A percentile compares a stretch with the other conserved stretches of the same genome.
These are phyloP conservation scores for Ceyx margarethae DNA, from an alignment of 2,113 vertebrate species.

Conservation along the genomic window DNA sequence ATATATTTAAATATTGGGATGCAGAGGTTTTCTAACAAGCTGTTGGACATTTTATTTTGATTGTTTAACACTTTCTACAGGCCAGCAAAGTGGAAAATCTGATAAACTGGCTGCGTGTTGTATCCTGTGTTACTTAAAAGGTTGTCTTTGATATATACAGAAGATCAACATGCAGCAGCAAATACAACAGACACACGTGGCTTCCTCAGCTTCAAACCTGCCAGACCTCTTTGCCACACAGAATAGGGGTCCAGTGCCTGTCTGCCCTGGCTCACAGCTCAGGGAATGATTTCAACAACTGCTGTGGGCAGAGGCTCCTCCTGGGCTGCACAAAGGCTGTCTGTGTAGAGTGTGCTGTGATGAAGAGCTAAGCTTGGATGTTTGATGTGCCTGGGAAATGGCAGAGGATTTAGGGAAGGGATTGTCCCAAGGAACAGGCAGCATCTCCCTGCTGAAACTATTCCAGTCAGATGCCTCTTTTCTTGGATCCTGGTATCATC, in stretches of 20 bases:
- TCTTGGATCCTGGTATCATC: background rate
- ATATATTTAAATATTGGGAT: conserved; percentile 6
- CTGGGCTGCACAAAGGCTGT: background rate
- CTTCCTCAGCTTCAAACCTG: background rate
- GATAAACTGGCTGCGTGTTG: background rate
- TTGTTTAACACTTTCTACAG: background rate
- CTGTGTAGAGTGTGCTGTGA: background rate
- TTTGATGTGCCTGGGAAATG: background rate
- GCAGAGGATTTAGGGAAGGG: background rate
- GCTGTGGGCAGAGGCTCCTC: background rate
- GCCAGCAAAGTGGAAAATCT: background rate
- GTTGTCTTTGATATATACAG: background rate
- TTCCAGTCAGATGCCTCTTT: background rate
- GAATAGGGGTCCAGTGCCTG: background rate
- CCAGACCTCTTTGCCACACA: background rate
- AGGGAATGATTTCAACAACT: background rate
- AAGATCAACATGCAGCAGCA: background rate
- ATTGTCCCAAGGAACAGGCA: background rate
- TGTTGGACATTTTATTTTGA: background rate
- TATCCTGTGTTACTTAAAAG: background rate
- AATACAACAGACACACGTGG: rapidly evolving
- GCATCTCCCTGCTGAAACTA: background rate
- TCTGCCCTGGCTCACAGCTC: rapidly evolving
- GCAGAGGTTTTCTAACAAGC: conserved; percentile 12
- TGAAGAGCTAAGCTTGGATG: background rate